A percentile compares a stretch with the other conserved stretches of the same genome.
Evolutionary conservation across 1,140 invertebrate species (phyloP).

Genomic region (Trinorchestia longiramus): DNA sequence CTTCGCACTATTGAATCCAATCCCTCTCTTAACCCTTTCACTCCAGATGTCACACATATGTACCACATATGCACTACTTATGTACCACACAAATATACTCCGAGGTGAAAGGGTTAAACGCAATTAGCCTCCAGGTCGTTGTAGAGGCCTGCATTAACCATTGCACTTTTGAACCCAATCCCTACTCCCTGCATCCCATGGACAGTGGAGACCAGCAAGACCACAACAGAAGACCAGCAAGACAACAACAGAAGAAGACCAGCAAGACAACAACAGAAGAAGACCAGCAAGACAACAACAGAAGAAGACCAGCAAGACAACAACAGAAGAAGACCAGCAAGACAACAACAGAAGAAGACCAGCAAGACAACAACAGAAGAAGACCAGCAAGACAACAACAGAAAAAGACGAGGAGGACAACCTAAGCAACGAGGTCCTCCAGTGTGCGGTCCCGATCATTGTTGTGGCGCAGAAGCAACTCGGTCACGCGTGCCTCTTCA

Average conservation of each 20-base stretch:
- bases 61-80: no score
- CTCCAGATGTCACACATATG: no score
- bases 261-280: not conserved
- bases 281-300: not conserved
- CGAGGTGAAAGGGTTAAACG: no score
- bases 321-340: not conserved
- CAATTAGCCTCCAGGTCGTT: no score
- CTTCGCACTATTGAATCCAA: no score
- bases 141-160: no score
- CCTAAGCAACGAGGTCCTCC: constrained; percentile 67
- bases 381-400: not conserved
- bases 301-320: not conserved
- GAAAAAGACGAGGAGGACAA: not conserved
- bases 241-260: not conserved
- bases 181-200: no score
- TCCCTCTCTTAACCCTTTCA: no score
- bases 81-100: no score
- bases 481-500: constrained; percentile 69
- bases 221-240: not conserved
- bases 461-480: constrained; percentile 70
- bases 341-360: not conserved
- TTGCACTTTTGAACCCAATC: no score
- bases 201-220: no score
- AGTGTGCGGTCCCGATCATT: constrained; percentile 71
- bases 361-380: not conserved